phyloP scores from a whole-genome alignment of 2,888 invertebrate genomes.

The Parnassius apollo region DNA sequence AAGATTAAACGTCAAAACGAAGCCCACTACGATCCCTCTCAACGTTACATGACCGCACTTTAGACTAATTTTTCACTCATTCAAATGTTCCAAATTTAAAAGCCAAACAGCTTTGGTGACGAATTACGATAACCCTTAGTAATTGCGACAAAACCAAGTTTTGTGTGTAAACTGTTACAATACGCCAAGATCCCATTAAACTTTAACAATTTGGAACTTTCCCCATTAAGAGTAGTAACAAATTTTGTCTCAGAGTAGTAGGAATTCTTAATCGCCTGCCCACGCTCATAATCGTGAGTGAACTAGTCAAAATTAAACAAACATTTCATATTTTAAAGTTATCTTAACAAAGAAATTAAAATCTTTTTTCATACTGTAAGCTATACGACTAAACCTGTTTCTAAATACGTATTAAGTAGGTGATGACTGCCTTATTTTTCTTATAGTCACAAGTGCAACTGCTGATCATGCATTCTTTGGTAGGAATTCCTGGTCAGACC shows the following conservation, averaged over 20 bases:
- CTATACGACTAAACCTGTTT: no score
- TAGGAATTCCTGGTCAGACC: no score
- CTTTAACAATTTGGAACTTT: slow-evolving; percentile 28
- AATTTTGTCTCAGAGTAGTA: slow-evolving; percentile 21
- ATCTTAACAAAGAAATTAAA: no score
- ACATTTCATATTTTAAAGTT: not conserved
- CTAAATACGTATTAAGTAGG: no score
- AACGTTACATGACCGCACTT: no score
- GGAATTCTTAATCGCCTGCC: slow-evolving; percentile 18
- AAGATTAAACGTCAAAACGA: no score
- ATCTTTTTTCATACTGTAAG: no score
- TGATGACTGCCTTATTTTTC: no score
- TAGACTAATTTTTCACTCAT: not conserved
- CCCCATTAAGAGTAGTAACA: slow-evolving; percentile 22
- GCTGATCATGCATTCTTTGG: no score
- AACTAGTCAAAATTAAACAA: not conserved
- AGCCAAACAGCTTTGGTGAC: slow-evolving; percentile 18
- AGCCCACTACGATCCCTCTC: no score
- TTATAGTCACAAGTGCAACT: no score
- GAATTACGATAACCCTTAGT: slow-evolving; percentile 20
- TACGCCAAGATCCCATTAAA: slow-evolving; percentile 25
- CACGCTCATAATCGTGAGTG: slow-evolving; percentile 6
- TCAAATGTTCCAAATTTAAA: slow-evolving; percentile 5
- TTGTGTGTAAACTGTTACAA: slow-evolving; percentile 25
- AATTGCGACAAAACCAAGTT: slow-evolving; percentile 26